Percentiles rank a stretch among this genome's conserved stretches.
These are phyloP conservation scores for Drosophila nasuta DNA, from an alignment of 1,140 invertebrate species.

Conservation along the genomic window DNA sequence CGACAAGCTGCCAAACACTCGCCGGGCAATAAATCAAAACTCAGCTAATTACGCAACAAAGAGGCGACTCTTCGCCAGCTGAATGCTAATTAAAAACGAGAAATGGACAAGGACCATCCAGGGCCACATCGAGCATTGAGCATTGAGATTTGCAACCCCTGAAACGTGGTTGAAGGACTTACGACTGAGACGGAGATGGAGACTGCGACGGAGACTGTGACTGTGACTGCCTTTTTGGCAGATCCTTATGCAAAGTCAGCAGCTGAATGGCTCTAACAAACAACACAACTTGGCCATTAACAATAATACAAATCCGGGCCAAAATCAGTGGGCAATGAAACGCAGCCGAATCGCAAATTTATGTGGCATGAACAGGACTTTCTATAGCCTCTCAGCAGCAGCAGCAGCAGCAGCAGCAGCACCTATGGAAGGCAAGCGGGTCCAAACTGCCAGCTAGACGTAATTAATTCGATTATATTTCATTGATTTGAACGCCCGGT, in stretches of 20 bases:
- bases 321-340: conserved; percentile 68
- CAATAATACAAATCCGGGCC: conserved; percentile 71
- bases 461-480: conserved; percentile 84
- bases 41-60: conserved; percentile 83
- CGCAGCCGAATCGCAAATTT: conserved; percentile 79
- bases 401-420: conserved; percentile 1
- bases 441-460: conserved; percentile 61
- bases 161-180: conserved; percentile 24
- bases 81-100: conserved; percentile 78
- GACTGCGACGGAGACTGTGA: not conserved
- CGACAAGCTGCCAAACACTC: conserved; percentile 48
- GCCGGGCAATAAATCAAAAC: conserved; percentile 78
- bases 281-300: conserved; percentile 69
- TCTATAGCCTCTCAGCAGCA: not conserved
- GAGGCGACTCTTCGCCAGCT: conserved; percentile 59
- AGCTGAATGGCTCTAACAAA: conserved; percentile 47
- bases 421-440: conserved; percentile 19
- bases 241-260: conserved; percentile 47
- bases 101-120: conserved; percentile 33
- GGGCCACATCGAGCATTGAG: conserved; percentile 4
- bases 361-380: conserved; percentile 62
- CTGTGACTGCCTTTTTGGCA: conserved; percentile 28
- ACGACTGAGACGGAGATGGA: not conserved
- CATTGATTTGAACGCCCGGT: conserved; percentile 72
- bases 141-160: conserved; percentile 15